phyloP scores from a whole-genome alignment of 2,797 vertebrate genomes.

The Hephaestus fuliginosus region DNA sequence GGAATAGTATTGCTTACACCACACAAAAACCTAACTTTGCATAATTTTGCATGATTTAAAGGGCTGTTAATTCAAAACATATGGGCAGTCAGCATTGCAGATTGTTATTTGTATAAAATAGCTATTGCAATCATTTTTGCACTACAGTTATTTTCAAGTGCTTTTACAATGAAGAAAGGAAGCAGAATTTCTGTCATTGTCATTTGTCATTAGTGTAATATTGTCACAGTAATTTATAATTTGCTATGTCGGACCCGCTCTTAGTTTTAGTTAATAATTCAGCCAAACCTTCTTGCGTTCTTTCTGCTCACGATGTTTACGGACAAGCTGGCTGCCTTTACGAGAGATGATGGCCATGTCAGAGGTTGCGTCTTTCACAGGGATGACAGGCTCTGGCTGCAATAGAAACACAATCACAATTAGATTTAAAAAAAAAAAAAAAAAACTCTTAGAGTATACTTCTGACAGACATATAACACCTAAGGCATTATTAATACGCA shows the following conservation, averaged over 20 bases:
- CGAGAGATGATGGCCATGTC: slow-evolving; percentile 99
- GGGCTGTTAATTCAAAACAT: background rate
- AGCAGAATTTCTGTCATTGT: background rate
- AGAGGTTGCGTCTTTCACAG: slow-evolving; percentile 97
- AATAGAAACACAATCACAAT: slow-evolving; percentile 18
- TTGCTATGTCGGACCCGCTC: background rate
- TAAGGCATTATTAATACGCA: background rate
- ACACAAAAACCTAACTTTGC: background rate
- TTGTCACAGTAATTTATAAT: background rate
- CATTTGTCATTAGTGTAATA: background rate
- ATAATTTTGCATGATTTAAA: background rate
- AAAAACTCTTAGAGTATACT: background rate
- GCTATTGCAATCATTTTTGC: background rate
- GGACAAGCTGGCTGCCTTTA: slow-evolving; percentile 97
- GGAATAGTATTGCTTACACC: background rate
- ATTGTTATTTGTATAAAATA: background rate
- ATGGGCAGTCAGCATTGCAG: background rate
- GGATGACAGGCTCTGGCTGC: slow-evolving; percentile 97
- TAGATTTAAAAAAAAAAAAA: slow-evolving; percentile 8
- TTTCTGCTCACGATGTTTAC: slow-evolving; percentile 98
- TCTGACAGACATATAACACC: slow-evolving; percentile 4
- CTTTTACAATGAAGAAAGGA: background rate
- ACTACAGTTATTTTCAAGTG: background rate
- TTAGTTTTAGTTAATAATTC: background rate
- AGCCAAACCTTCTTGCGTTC: slow-evolving; percentile 94